A percentile compares a stretch with the other conserved stretches of the same genome.
phyloP scores from a whole-genome alignment of 1,140 invertebrate species.

The Cotesia typhae region DNA sequence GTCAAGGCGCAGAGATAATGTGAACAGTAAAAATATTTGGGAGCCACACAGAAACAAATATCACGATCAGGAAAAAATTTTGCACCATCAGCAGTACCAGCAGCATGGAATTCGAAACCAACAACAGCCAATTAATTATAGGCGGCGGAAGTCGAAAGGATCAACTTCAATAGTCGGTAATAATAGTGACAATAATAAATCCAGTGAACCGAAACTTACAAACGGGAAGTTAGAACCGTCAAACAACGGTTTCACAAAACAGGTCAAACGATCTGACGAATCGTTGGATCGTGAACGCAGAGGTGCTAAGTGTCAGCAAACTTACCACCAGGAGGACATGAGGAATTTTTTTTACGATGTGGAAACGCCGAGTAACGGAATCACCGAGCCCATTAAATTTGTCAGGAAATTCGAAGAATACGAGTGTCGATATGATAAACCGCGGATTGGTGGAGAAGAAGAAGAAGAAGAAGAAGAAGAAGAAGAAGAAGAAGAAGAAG shows the following conservation, averaged over 20 bases:
- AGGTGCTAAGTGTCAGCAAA: conserved; percentile 33
- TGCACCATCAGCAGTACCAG: too few species aligned
- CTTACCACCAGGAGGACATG: conserved; percentile 21
- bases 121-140: conserved; percentile 11
- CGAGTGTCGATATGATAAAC: conserved; percentile 5
- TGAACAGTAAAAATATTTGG: not conserved
- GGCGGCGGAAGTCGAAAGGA: conserved; percentile 25
- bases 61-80: not conserved
- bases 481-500: not conserved
- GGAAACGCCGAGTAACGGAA: conserved; percentile 22
- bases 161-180: conserved; percentile 10
- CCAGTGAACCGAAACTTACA: conserved; percentile 29
- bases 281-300: conserved; percentile 29
- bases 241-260: conserved; percentile 39
- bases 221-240: conserved; percentile 37
- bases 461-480: too few species aligned
- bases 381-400: conserved; percentile 23
- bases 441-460: not conserved
- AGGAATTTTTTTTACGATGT: conserved; percentile 15
- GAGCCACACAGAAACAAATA: conserved; percentile 16
- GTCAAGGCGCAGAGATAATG: not conserved
- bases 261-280: conserved; percentile 38
- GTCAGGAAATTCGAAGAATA: conserved; percentile 13
- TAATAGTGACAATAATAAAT: conserved; percentile 28
- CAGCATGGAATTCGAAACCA: too few species aligned